phyloP scores from a whole-genome alignment of 1,140 invertebrate species.

The Hermetia illucens region DNA sequence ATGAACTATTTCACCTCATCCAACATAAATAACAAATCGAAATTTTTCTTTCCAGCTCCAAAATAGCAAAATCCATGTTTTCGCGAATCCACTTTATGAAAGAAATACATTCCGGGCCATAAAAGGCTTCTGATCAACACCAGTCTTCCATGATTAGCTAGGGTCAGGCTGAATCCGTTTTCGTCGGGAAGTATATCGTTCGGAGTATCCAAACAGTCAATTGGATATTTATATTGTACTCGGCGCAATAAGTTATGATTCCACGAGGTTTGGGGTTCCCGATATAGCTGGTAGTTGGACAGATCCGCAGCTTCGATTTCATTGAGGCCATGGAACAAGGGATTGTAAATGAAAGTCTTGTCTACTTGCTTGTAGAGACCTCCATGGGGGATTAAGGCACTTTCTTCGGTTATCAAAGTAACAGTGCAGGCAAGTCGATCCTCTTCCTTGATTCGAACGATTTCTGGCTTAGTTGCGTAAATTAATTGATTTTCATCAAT shows the following conservation, averaged over 20 bases:
- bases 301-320: slow-evolving; percentile 41
- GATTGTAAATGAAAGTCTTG: slow-evolving; percentile 48
- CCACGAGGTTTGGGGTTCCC: slow-evolving; percentile 48
- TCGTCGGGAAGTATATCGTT: slow-evolving; percentile 30
- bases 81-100: slow-evolving; percentile 47
- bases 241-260: slow-evolving; percentile 54
- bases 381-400: slow-evolving; percentile 52
- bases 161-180: slow-evolving; percentile 29
- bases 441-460: slow-evolving; percentile 54
- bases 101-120: slow-evolving; percentile 63
- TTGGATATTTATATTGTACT: slow-evolving; percentile 58
- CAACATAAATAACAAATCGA: slow-evolving; percentile 60
- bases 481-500: slow-evolving; percentile 32
- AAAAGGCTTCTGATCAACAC: slow-evolving; percentile 47
- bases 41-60: slow-evolving; percentile 55
- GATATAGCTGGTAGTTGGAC: slow-evolving; percentile 51
- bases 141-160: slow-evolving; percentile 38
- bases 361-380: slow-evolving; percentile 49
- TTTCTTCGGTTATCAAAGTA: slow-evolving; percentile 50
- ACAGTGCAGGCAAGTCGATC: slow-evolving; percentile 53
- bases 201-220: slow-evolving; percentile 62
- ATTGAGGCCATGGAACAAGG: slow-evolving; percentile 47
- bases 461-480: slow-evolving; percentile 31
- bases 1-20: too few species aligned
- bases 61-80: slow-evolving; percentile 56